Base-by-base conservation (phyloP, 1,140 invertebrate genomes). In the Pachypeltis micranthus region DNA sequence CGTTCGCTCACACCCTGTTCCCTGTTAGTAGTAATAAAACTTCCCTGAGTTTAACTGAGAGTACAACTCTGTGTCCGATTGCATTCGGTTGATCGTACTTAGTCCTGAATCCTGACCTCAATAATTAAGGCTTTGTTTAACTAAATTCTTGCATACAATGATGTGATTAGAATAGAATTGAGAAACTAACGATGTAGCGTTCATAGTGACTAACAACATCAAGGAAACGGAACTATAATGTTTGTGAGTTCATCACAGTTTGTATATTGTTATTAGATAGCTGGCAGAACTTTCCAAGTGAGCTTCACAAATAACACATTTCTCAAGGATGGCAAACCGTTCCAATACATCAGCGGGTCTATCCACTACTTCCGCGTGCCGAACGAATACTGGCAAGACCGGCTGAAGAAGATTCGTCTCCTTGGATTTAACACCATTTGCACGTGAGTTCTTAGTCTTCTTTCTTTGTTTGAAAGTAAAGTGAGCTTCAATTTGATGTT, bases 341-440 rank as follows among this genome's bases (percentile, higher is more conserved):
- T 93, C 70, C 80, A 81, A 16, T 93, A 92, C 69, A 77, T 93
- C 47, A 86, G 91, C 2, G 95, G 94, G 0, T 91, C 91, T 61
- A 81, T 97, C 64, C 93, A 98, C 74, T 97, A 96, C 73, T 95
- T 92, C 71, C 80, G 94, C 10, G 80, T 92, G 0, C 91, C 91
- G 1, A 80, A 80, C 34, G 76, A 80, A 31, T 87, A 89, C 69
- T 97, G 94, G 94, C 74, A 83, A 65, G 87, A 94, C 68, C 80
- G 91, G 66, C 75, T 98, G 47, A 72, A 79, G 54, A 93, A 93
- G 74, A 81, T 95, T 67, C 80, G 85, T 72, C 84, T 86, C n/a
- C 88, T 86, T 59, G 95, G 95, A 14, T 78, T 97, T 0, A 96
- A 97, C 77, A 82, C 92, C 0, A 80, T 98, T 3, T 86, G 91